These are phyloP conservation scores for Campopleginae sp. DNA, from an alignment of 2,888 invertebrate species.

Conservation along the genomic window DNA sequence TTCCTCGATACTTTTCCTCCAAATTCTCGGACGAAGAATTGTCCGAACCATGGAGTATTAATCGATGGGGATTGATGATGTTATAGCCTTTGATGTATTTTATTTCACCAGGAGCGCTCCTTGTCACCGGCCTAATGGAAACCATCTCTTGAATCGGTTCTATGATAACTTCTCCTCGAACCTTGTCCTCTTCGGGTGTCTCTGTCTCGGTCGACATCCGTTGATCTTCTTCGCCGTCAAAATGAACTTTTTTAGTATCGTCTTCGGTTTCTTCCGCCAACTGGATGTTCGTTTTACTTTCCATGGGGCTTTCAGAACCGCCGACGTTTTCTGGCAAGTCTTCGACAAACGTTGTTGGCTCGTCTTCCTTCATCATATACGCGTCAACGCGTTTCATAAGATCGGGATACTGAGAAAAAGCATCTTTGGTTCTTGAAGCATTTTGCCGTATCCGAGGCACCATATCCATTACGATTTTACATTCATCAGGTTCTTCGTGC, in stretches of 20 bases:
- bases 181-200: constrained; percentile 5
- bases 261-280: not conserved
- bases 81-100: constrained; percentile 71
- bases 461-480: constrained; percentile 70
- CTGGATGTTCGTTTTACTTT: constrained; percentile 2
- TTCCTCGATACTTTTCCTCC: constrained; percentile 70
- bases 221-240: constrained; percentile 20
- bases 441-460: constrained; percentile 72
- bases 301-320: constrained; percentile 24
- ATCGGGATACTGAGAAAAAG: constrained; percentile 76
- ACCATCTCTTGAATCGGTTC: constrained; percentile 4
- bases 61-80: constrained; percentile 74
- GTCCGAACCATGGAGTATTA: constrained; percentile 76
- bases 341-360: constrained; percentile 70
- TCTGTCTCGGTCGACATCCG: constrained; percentile 2
- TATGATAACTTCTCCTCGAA: constrained; percentile 3
- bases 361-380: constrained; percentile 74
- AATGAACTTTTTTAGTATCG: constrained; percentile 62
- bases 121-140: not conserved
- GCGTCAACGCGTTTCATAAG: constrained; percentile 74
- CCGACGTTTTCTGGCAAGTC: constrained; percentile 8
- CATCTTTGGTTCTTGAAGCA: constrained; percentile 64
- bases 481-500: constrained; percentile 48
- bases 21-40: constrained; percentile 74
- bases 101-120: constrained; percentile 25